These are phyloP conservation scores for Patiria miniata DNA, from an alignment of 35 echinoderm and acorn worm genomes.

Conservation along the genomic window DNA sequence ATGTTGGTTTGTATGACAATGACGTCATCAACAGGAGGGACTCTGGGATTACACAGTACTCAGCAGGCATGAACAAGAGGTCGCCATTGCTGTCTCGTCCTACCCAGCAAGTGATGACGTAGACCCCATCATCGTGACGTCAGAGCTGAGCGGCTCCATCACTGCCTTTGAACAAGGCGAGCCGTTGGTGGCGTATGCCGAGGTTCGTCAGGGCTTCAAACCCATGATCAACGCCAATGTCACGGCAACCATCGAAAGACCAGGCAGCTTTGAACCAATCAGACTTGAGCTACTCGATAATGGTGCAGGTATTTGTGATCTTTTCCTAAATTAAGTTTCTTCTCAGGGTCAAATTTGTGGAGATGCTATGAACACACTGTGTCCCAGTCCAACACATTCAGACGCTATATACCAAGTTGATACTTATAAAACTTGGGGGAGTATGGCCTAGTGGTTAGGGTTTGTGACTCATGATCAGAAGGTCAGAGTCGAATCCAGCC, in stretches of 20 bases:
- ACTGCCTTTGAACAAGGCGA: constrained; percentile 57
- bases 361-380: no score
- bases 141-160: constrained; percentile 65
- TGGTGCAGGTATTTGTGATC: constrained; percentile 33
- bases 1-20: not conserved
- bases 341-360: no score
- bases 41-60: not conserved
- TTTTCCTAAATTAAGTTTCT: no score
- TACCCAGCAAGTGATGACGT: constrained; percentile 43
- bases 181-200: constrained; percentile 51
- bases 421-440: no score
- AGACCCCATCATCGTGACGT: constrained; percentile 56
- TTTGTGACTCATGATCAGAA: no score
- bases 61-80: constrained; percentile 9
- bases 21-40: not conserved
- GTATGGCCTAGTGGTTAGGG: no score
- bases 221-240: constrained; percentile 26
- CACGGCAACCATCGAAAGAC: constrained; percentile 29
- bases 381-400: no score
- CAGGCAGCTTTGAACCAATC: not conserved
- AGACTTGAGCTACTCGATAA: constrained; percentile 23
- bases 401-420: no score
- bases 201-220: constrained; percentile 26
- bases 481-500: no score
- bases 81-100: constrained; percentile 35